A percentile compares a stretch with the other conserved stretches of the same genome.
Conservation (phyloP, 2,113 vertebrate genomes). For the Nyctereutes procyonoides region DNA sequence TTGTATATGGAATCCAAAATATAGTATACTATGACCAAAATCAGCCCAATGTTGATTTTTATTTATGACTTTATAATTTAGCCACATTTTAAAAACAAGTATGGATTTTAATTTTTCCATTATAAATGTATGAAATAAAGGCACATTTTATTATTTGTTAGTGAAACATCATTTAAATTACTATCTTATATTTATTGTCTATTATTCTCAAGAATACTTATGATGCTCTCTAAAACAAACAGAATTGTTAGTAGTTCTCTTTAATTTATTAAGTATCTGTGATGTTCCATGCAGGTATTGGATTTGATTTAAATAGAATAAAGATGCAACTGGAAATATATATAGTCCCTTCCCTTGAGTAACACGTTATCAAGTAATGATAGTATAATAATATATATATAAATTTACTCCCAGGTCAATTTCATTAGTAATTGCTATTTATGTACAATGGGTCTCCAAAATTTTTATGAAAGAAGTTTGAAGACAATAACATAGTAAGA, state of each 20-base stretch:
- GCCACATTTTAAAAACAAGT: neutral
- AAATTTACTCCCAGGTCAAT: neutral
- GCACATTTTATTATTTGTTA: neutral
- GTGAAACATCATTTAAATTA: neutral
- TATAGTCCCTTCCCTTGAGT: neutral
- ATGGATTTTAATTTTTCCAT: neutral
- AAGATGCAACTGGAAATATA: neutral
- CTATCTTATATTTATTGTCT: neutral
- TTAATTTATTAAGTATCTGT: neutral
- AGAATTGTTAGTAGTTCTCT: neutral
- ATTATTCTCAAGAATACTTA: neutral
- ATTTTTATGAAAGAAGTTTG: neutral
- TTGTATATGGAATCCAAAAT: neutral
- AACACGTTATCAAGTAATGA: neutral
- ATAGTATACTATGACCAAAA: neutral
- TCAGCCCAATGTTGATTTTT: neutral
- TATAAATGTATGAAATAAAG: slow-evolving; percentile 37
- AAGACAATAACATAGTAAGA: neutral
- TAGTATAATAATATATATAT: neutral
- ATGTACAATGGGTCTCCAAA: neutral
- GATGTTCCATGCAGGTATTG: neutral
- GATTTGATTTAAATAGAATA: neutral
- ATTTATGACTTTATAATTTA: neutral
- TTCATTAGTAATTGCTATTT: neutral
- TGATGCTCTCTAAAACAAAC: neutral